phyloP scores from a whole-genome alignment of 2,113 vertebrate genomes.

The Tetrax tetrax region DNA sequence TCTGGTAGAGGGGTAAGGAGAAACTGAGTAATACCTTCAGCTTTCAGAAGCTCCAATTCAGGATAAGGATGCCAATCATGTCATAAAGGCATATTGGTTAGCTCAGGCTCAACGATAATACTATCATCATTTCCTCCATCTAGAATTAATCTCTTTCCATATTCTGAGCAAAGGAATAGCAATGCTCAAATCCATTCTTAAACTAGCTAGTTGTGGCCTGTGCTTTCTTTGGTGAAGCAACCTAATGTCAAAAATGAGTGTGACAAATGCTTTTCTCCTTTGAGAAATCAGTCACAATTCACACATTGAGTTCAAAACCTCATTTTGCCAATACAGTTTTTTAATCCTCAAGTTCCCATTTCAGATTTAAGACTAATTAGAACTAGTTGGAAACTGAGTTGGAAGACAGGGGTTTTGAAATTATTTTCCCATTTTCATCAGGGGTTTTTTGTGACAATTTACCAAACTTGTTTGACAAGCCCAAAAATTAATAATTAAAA shows the following conservation, averaged over 20 bases:
- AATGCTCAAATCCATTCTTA: not conserved
- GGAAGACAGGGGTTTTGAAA: not conserved
- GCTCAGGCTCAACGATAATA: not conserved
- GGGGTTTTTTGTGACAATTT: not conserved
- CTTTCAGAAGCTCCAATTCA: not conserved
- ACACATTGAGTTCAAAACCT: not conserved
- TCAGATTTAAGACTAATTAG: not conserved
- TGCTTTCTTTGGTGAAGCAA: not conserved
- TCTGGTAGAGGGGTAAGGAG: not conserved
- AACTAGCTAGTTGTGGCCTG: not conserved
- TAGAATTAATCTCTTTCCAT: not conserved
- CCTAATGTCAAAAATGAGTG: not conserved
- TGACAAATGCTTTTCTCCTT: not conserved
- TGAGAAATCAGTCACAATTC: not conserved
- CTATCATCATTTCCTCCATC: not conserved
- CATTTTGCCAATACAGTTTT: not conserved
- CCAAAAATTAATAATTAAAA: not conserved
- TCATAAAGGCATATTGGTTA: not conserved
- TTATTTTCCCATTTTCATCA: not conserved
- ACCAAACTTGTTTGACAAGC: not conserved
- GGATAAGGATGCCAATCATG: not conserved
- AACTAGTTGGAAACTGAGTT: not conserved
- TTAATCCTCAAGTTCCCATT: not conserved
- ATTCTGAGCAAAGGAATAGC: not conserved
- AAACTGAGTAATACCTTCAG: not conserved